phyloP scores from a whole-genome alignment of 2,888 invertebrate species.

The Stegana nigrithorax region DNA sequence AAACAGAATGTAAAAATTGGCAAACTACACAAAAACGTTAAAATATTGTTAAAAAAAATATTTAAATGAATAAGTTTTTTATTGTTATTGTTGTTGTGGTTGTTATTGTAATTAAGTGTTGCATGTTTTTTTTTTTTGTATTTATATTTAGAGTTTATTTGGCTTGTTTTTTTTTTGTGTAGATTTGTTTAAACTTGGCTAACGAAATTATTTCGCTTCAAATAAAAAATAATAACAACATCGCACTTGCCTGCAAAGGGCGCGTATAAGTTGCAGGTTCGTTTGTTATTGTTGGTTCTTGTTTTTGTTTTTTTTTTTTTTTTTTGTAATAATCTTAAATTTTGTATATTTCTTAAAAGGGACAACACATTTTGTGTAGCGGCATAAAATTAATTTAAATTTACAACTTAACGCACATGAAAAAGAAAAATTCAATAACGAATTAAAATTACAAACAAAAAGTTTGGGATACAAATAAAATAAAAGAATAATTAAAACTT shows the following conservation, averaged over 20 bases:
- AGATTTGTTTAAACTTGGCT: no score
- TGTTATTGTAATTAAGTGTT: not conserved
- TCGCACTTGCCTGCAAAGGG: no score
- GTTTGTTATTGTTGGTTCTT: no score
- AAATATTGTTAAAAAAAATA: constrained; percentile 23
- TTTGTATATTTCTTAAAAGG: no score
- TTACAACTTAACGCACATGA: not conserved
- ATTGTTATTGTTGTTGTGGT: not conserved
- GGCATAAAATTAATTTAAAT: not conserved
- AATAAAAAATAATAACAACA: no score
- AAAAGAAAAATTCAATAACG: constrained; percentile 37
- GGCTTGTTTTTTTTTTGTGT: no score
- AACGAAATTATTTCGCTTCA: no score
- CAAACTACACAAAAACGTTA: not conserved
- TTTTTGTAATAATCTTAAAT: no score
- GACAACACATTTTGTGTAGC: constrained; percentile 41
- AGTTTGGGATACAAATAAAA: constrained; percentile 26
- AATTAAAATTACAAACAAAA: constrained; percentile 23
- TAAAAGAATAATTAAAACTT: constrained; percentile 16
- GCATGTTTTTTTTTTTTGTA: not conserved
- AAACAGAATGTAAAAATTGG: constrained; percentile 19
- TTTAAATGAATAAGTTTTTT: constrained; percentile 33
- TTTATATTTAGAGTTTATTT: no score
- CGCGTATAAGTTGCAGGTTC: no score
- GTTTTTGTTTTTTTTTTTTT: constrained; percentile 30